These are phyloP conservation scores for Dendrolimus pini DNA, from an alignment of 2,888 invertebrate genomes.

Conservation along the genomic window DNA sequence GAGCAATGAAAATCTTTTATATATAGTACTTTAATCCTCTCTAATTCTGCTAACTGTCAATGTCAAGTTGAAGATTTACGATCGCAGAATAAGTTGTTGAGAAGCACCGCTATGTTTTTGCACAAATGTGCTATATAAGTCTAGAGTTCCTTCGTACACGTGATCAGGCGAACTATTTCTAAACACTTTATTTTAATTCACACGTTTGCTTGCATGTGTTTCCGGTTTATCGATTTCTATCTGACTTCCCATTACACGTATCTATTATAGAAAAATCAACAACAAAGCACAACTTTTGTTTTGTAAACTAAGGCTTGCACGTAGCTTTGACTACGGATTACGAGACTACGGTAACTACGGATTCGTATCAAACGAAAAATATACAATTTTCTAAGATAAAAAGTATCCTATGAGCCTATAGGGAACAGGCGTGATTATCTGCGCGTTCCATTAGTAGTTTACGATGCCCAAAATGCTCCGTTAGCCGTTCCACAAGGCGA, in stretches of 20 bases:
- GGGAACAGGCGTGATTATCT: too few species aligned
- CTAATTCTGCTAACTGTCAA: not conserved
- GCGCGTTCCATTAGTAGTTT: too few species aligned
- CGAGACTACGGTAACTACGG: too few species aligned
- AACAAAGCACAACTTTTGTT: too few species aligned
- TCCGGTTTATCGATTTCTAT: not conserved
- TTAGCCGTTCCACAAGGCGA: too few species aligned
- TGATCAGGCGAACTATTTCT: not conserved
- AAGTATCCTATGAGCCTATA: too few species aligned
- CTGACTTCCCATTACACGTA: not conserved
- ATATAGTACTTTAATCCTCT: not conserved
- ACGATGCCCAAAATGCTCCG: too few species aligned
- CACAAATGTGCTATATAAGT: not conserved
- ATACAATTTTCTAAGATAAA: too few species aligned
- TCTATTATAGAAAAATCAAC: not conserved
- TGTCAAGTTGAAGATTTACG: not conserved
- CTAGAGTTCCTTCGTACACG: not conserved
- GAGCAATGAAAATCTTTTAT: too few species aligned
- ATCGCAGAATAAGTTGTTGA: not conserved
- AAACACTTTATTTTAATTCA: not conserved
- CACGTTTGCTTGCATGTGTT: not conserved
- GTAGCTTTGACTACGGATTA: too few species aligned
- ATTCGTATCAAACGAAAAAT: too few species aligned
- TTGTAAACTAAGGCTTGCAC: too few species aligned
- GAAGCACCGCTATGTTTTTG: not conserved